A percentile compares a stretch with the other conserved stretches of the same genome.
These are phyloP conservation scores for Standfussiana lucernea DNA, from an alignment of 2,888 invertebrate species.

Conservation along the genomic window DNA sequence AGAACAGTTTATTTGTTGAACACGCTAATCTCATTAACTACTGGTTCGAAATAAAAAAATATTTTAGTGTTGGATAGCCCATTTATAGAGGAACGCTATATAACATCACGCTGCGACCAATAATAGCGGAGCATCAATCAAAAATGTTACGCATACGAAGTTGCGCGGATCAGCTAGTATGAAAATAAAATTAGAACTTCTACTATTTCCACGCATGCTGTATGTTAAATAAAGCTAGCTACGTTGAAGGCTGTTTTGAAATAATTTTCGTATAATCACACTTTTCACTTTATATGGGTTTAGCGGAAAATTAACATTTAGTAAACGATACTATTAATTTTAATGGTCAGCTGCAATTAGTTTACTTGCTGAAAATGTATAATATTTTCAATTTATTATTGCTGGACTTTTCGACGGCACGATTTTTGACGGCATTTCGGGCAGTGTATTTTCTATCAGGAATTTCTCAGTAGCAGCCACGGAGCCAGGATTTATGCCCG, in stretches of 20 bases:
- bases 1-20: too few relatives aligned
- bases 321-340: conserved; percentile 16
- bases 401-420: too few relatives aligned
- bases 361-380: background rate
- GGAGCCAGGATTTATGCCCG: background rate
- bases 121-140: too few relatives aligned
- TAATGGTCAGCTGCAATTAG: background rate
- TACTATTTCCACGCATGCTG: background rate
- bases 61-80: too few relatives aligned
- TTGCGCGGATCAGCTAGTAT: too few relatives aligned
- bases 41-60: too few relatives aligned
- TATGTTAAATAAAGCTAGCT: background rate
- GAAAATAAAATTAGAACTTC: background rate
- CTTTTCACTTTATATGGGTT: background rate
- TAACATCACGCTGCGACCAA: too few relatives aligned
- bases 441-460: background rate
- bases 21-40: too few relatives aligned
- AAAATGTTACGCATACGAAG: too few relatives aligned
- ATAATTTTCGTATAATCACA: background rate
- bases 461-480: background rate
- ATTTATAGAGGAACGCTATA: too few relatives aligned
- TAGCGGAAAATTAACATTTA: conserved; percentile 14
- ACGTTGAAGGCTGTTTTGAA: background rate
- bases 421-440: too few relatives aligned
- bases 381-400: background rate